A percentile compares a stretch with the other conserved stretches of the same genome.
phyloP scores from a whole-genome alignment of 2,113 vertebrate genomes.

The Crotophaga sulcirostris region DNA sequence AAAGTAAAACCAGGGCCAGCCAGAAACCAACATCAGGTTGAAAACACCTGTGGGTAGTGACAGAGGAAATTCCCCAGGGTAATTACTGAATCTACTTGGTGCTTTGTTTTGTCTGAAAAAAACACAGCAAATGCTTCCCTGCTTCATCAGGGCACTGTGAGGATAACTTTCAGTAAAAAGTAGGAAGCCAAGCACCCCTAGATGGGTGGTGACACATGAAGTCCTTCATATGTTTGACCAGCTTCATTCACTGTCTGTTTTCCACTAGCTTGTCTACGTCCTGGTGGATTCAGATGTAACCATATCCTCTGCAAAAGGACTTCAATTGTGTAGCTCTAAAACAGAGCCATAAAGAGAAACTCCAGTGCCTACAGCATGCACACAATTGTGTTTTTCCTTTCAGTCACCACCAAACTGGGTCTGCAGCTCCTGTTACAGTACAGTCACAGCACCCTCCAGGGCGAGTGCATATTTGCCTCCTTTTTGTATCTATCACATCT shows the following conservation, averaged over 20 bases:
- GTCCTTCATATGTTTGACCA: not conserved
- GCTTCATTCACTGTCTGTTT: not conserved
- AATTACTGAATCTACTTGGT: conserved; percentile 24
- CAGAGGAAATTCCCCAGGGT: conserved; percentile 55
- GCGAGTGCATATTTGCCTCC: not conserved
- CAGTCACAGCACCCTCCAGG: not conserved
- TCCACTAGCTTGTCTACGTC: not conserved
- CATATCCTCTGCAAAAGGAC: not conserved
- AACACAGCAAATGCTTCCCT: conserved; percentile 31
- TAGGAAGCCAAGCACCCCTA: not conserved
- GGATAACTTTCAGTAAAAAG: conserved; percentile 33
- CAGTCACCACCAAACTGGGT: not conserved
- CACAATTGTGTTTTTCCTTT: not conserved
- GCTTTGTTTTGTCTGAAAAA: conserved; percentile 50
- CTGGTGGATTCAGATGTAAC: not conserved
- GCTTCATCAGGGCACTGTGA: not conserved
- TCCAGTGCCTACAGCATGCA: not conserved
- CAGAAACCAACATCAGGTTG: conserved; percentile 37
- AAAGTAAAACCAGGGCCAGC: conserved; percentile 15
- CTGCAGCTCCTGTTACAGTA: not conserved
- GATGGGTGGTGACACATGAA: not conserved
- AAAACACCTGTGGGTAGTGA: conserved; percentile 45
- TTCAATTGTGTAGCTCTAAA: not conserved
- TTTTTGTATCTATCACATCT: not conserved
- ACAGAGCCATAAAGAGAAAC: not conserved